Base-by-base conservation (phyloP, 2,888 invertebrate species). In the Geophilus truncorum region DNA sequence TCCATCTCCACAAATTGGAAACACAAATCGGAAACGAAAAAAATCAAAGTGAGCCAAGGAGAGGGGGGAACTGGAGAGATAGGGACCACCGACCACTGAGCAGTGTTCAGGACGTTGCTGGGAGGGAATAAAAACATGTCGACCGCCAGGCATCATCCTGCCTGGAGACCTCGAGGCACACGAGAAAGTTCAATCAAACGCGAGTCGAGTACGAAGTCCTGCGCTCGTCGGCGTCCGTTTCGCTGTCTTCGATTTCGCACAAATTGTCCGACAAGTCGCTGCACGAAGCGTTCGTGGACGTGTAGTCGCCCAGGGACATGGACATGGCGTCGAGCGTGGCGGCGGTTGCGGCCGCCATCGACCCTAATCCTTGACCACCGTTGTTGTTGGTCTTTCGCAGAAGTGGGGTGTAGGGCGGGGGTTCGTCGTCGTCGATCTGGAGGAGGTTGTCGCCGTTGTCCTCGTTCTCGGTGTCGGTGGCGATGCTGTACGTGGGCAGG, bases 191-290 rank as follows among this genome's bases (percentile, higher is more conserved):
- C n/a, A n/a, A 18, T 62, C 62, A 70, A n/a, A 70, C 70, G 25
- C 70, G 70, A 70, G 70, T 70, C 28, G 70, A 70, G 25, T 70
- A 70, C 12, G 80, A 76, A 23, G 80, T 25, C 21, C 75, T 7
- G 21, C 75, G 30, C 40, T 80, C 80, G 23, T 79, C 79, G 15
- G 79, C 18, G 34, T 86, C 86, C n/a, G 84, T 84, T 51, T 87
- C 87, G 82, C 87, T 87, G 88, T 89, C 89, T 88, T 96, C 96
- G 85, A 97, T 95, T 89, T 96, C 96, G 90, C 96, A 96, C 83
- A 96, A 90, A 87, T 93, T 92, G 80, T 93, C 92, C 80, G 96
- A 96, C 84, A 95, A 89, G 88, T 95, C 94, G 88, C 96, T 95
- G 87, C 92, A 92, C 84, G 95, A 95, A 15, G 89, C 90, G 77